A percentile compares a stretch with the other conserved stretches of the same genome.
Conservation (phyloP, 35 echinoderm and acorn worm species). For the Apostichopus japonicus region DNA sequence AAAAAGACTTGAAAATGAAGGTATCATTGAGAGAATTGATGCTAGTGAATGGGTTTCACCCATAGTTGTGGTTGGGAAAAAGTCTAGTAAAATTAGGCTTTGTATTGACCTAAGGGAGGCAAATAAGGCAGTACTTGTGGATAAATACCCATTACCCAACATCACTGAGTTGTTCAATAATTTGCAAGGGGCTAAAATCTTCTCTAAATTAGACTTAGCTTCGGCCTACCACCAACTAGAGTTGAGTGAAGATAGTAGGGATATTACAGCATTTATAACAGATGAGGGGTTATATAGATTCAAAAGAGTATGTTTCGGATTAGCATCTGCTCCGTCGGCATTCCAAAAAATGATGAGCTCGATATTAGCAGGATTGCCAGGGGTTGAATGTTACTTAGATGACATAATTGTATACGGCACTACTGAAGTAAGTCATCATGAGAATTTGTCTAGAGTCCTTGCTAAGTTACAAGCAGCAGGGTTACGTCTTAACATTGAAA, state of each 20-base stretch:
- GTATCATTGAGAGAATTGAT: conserved; percentile 70
- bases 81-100: conserved; percentile 42
- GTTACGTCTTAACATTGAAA: conserved; percentile 39
- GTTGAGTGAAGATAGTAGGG: conserved; percentile 51
- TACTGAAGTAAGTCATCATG: not conserved
- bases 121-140: conserved; percentile 63
- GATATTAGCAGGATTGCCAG: conserved; percentile 16
- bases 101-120: conserved; percentile 58
- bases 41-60: conserved; percentile 82
- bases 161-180: conserved; percentile 39
- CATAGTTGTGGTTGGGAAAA: conserved; percentile 35
- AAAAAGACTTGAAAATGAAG: not conserved
- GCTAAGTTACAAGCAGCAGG: conserved; percentile 27
- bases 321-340: conserved; percentile 65
- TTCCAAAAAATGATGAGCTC: conserved; percentile 70
- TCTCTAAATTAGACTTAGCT: conserved; percentile 38
- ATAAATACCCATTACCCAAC: conserved; percentile 67
- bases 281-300: conserved; percentile 72
- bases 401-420: conserved; percentile 62
- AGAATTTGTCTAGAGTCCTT: conserved; percentile 14
- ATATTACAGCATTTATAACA: conserved; percentile 73
- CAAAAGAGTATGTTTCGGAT: conserved; percentile 72
- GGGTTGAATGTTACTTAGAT: conserved; percentile 55
- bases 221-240: conserved; percentile 61
- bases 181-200: conserved; percentile 35